Base-by-base conservation (phyloP, 2,797 vertebrate species). In the Crotalus adamanteus region DNA sequence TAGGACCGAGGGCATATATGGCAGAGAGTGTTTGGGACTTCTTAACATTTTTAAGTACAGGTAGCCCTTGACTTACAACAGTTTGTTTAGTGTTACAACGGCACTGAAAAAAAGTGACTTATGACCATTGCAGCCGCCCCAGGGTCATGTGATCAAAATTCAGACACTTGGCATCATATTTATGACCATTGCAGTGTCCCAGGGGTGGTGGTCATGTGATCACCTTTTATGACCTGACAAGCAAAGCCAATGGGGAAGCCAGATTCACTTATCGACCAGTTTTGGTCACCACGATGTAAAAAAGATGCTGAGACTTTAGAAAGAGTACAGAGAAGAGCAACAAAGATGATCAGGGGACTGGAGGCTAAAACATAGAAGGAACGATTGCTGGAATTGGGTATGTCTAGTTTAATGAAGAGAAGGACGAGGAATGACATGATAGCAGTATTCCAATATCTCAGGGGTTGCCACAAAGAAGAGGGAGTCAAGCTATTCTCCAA, bases 21-120 rank as follows among this genome's bases (percentile, higher is more conserved):
- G 0, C 6, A 55, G 28, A 83, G 65, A 25, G 83, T 91, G 90
- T 92, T 47, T 59, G 6, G 22, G 37, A 83, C 91, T 26, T 87
- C 57, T 73, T 93, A 78, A 9, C 7, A 3, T 86, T 18, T 69
- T 14, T 94, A 92, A 95, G 91, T 93, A 94, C n/a, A 37, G 65
- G 6, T 37, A 73, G 31, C 18, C 2, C 31, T 73, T 73, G 31
- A 20, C 2, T 73, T 73, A 37, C 31, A 37, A 20, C 31, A 37
- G 69, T 37, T 73, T 31, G n/a, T 31, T 69, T 31, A 31, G n/a
- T 18, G 16, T 73, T 73, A 20, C 16, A 73, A 37, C 3, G 69
- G 51, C 51, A 53, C 51, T 53, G 51, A 9, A 37, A 37, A 73
- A 73, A 73, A 73, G 69, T 31, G 69, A 73, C 69, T 73, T 37